These are phyloP conservation scores for Ammodytes dubius DNA, from an alignment of 2,113 vertebrate species.

Conservation along the genomic window DNA sequence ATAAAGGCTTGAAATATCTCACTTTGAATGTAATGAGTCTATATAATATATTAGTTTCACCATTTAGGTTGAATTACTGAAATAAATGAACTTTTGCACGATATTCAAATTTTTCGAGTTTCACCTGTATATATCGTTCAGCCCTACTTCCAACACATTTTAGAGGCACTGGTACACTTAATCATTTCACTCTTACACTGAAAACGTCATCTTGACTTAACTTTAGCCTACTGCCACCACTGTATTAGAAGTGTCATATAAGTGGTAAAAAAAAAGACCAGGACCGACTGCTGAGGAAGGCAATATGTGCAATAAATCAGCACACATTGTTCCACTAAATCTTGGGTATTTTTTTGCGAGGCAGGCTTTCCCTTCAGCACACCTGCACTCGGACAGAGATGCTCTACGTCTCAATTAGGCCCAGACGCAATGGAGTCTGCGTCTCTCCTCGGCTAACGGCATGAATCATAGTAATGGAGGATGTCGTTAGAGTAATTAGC, in stretches of 20 bases:
- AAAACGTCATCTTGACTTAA: not conserved
- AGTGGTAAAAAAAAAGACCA: not conserved
- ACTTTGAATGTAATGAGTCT: too few relatives aligned
- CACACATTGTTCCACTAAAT: constrained; percentile 9
- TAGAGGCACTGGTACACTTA: not conserved
- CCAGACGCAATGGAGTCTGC: constrained; percentile 34
- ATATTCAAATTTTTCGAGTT: too few relatives aligned
- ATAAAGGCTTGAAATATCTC: too few relatives aligned
- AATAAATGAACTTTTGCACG: too few relatives aligned
- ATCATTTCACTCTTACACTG: not conserved
- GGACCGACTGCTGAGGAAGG: constrained; percentile 23
- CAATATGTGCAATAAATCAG: constrained; percentile 10
- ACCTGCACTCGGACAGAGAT: constrained; percentile 34
- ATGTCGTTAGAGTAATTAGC: constrained; percentile 74
- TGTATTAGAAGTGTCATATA: not conserved
- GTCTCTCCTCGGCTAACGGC: constrained; percentile 40
- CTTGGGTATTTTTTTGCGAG: constrained; percentile 2
- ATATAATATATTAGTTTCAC: too few relatives aligned
- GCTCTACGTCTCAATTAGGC: constrained; percentile 62
- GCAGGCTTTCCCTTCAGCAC: not conserved
- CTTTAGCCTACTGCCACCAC: not conserved
- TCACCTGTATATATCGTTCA: too few relatives aligned
- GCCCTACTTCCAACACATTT: not conserved
- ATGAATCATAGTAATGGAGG: constrained; percentile 72
- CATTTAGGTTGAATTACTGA: too few relatives aligned